Base-by-base conservation (phyloP, 2,113 vertebrate genomes). In the Campylorhamphus procurvoides region DNA sequence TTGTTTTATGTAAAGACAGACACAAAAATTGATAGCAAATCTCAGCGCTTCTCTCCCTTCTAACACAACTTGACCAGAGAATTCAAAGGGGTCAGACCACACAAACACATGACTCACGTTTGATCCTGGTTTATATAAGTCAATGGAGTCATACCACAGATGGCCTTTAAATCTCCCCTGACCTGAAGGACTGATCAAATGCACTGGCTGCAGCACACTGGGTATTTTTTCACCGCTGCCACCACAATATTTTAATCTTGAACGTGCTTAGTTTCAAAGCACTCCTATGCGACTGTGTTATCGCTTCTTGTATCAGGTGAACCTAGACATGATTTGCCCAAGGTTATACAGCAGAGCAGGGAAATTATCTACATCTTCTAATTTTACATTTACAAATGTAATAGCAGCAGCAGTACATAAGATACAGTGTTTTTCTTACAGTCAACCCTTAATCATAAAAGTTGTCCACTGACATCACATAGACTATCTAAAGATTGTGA, bases 31-130 rank as follows among this genome's bases (percentile, higher is more conserved):
- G 87, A 49, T 12, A 68, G 67, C 15, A 9, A 93, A 85, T 37
- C 64, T 53, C 84, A 89, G 87, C 17, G 78, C 69, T 85, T 31
- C 72, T 33, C 73, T 77, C 52, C 67, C 67, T 81, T 71, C 68
- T 64, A 88, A 94, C 62, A 50, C 23, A 91, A 90, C 84, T 68
- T 73, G 84, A 90, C 72, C 91, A 94, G 64, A 81, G 92, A 85
- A 89, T 69, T 84, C 91, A n/a, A 13, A 94, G 84, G 78, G 93
- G 82, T 96, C 90, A 95, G 92, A 96, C 92, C 93, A 94, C 92
- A 96, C 78, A 93, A 87, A 94, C 4, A 59, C 77, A 94, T 1
- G 63, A 89, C 79, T 24, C 76, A 29, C 15, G 3, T 89, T 89
- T 94, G 83, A 94, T 90, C 69, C 80, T 82, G 90, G 42, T 94